These are phyloP conservation scores for Nibea albiflora DNA, from an alignment of 2,113 vertebrate species.

Conservation along the genomic window DNA sequence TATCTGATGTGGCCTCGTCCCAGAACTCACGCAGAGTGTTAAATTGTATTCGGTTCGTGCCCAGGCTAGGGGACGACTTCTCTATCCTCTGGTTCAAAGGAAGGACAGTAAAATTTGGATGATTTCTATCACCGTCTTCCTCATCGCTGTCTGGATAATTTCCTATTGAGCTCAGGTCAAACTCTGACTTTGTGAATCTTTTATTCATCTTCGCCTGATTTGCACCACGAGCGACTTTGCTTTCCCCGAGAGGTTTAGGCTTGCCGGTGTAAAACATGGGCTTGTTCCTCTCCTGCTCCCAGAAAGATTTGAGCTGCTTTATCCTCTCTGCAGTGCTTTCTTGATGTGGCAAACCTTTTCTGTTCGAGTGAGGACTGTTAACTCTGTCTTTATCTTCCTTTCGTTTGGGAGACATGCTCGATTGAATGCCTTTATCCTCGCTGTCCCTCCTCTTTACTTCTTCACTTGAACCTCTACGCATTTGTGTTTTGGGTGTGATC, in stretches of 20 bases:
- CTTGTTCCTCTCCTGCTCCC: conserved; percentile 86
- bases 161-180: conserved; percentile 72
- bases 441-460: conserved; percentile 20
- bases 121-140: conserved; percentile 61
- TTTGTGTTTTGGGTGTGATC: conserved; percentile 32
- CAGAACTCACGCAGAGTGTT: conserved; percentile 91
- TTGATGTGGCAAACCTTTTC: conserved; percentile 41
- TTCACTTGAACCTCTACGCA: conserved; percentile 32
- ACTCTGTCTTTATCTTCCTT: conserved; percentile 56
- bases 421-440: conserved; percentile 41
- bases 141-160: conserved; percentile 55
- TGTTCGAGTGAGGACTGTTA: conserved; percentile 41
- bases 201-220: conserved; percentile 64
- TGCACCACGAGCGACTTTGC: conserved; percentile 26
- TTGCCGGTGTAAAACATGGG: conserved; percentile 49
- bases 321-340: conserved; percentile 80
- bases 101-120: conserved; percentile 79
- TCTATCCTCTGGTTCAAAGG: conserved; percentile 86
- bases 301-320: conserved; percentile 90
- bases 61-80: conserved; percentile 74
- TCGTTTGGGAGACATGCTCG: conserved; percentile 28
- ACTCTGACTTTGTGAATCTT: conserved; percentile 76
- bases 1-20: conserved; percentile 80
- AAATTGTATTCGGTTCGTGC: conserved; percentile 84
- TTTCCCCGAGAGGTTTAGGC: conserved; percentile 59